These are phyloP conservation scores for Nothura maculosa DNA, from an alignment of 2,797 vertebrate species.

Conservation along the genomic window DNA sequence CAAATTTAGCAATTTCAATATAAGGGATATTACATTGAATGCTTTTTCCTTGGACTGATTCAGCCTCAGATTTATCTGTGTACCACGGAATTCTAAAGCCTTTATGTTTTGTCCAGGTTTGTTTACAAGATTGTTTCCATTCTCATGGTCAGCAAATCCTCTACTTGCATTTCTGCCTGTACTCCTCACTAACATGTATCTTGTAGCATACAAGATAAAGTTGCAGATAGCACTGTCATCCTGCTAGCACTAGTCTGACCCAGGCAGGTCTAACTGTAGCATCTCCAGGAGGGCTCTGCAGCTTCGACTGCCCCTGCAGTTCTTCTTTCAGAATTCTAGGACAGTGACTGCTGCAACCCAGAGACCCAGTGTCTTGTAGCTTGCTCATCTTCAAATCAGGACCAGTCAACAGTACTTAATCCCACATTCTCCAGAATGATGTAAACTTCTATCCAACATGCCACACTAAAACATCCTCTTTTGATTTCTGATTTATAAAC, in stretches of 20 bases:
- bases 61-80: background rate
- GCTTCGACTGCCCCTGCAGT: background rate
- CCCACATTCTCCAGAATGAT: background rate
- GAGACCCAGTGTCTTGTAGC: background rate
- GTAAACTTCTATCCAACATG: background rate
- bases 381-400: background rate
- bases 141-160: background rate
- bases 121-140: background rate
- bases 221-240: background rate
- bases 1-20: background rate
- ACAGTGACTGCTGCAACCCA: background rate
- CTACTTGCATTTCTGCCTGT: background rate
- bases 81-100: background rate
- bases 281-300: background rate
- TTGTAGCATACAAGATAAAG: background rate
- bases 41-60: background rate
- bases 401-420: background rate
- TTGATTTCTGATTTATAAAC: background rate
- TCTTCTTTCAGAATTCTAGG: background rate
- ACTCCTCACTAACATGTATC: background rate
- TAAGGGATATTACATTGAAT: background rate
- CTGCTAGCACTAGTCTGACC: background rate
- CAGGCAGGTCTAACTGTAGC: background rate
- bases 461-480: background rate
- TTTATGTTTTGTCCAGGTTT: background rate